These are phyloP conservation scores for Notolabrus celidotus DNA, from an alignment of 2,797 vertebrate genomes.

Conservation along the genomic window DNA sequence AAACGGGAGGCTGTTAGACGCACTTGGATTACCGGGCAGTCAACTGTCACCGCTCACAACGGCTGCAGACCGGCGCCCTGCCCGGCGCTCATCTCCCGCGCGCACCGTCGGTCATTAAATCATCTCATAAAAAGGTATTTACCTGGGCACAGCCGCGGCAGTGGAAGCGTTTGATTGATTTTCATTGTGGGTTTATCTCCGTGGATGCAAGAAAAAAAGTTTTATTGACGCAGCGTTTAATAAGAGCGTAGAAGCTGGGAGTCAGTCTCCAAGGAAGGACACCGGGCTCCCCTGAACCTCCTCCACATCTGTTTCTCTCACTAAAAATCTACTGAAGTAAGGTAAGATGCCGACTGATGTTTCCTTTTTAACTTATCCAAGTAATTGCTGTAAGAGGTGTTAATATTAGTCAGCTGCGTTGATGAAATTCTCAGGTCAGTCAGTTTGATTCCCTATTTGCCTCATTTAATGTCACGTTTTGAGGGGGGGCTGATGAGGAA, in stretches of 20 bases:
- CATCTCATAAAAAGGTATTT: constrained; percentile 41
- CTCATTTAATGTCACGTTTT: neutral
- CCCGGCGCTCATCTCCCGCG: constrained; percentile 31
- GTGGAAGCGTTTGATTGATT: constrained; percentile 35
- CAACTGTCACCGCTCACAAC: constrained; percentile 70
- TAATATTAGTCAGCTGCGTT: neutral
- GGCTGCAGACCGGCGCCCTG: constrained; percentile 55
- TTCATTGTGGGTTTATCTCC: constrained; percentile 46
- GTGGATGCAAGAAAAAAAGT: constrained; percentile 49
- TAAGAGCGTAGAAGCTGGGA: constrained; percentile 65
- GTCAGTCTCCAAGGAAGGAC: constrained; percentile 56
- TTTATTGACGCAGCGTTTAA: constrained; percentile 62
- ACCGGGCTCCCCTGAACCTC: constrained; percentile 24
- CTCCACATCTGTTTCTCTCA: constrained; percentile 32
- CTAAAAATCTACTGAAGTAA: constrained; percentile 23
- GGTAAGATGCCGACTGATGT: constrained; percentile 54
- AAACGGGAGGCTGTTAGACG: constrained; percentile 69
- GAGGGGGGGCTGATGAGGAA: constrained; percentile 1
- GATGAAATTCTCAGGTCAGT: neutral
- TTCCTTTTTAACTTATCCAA: constrained; percentile 25
- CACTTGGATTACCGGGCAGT: constrained; percentile 81
- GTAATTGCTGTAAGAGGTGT: neutral
- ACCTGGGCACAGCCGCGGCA: constrained; percentile 31
- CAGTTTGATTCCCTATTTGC: constrained; percentile 10
- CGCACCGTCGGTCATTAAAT: constrained; percentile 36